Evolutionary conservation across 2,113 vertebrate genomes (phyloP), one percentile per base, ranked within the genome.

Genomic region (Gadus chalcogrammus): DNA sequence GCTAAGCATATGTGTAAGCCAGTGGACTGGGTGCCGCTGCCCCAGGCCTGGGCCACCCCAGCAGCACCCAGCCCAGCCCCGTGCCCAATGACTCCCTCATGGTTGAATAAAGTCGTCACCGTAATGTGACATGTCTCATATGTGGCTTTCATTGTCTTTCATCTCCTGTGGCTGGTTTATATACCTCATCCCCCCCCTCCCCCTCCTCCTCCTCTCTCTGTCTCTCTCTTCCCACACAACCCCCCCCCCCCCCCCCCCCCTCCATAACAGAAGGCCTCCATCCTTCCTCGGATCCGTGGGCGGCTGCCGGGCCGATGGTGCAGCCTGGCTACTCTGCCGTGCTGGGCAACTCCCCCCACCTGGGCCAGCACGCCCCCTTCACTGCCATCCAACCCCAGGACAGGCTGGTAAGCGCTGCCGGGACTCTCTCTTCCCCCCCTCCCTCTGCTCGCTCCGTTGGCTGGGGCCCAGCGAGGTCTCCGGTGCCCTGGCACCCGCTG

Each of bases 351-450:
- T 91, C 95, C 0, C 91, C 95, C 67, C 93, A 97, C 4, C 88
- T 97, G 84, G 89, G 88, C 0, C 92, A 94, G 74, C 80, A 94
- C 24, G 76, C 91, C 0, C 82, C 93, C 69, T 97, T 98, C 68
- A 89, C 92, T 53, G 87, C 93, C 80, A 93, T 97, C 80, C 95
- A 96, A 71, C 93, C 95, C 69, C 95, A 97, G 9, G 96, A 97
- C 76, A 94, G 94, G 84, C 92, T 95, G 95, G 96, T 98, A 91
- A 91, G 71, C 24, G 67, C 17, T 59, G 35, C 69, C 22, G 35
- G 73, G 48, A 28, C 38, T 52, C 55, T 17, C 15, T 58, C n/a
- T n/a, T n/a, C 15, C 4, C 15, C 3, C 55, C 13, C 11, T 58
- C 15, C 16, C 55, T 17, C 15, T 17, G 55, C 55, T 48, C 16